Base-by-base conservation (phyloP, 2,797 vertebrate genomes). In the Meda fulgida region DNA sequence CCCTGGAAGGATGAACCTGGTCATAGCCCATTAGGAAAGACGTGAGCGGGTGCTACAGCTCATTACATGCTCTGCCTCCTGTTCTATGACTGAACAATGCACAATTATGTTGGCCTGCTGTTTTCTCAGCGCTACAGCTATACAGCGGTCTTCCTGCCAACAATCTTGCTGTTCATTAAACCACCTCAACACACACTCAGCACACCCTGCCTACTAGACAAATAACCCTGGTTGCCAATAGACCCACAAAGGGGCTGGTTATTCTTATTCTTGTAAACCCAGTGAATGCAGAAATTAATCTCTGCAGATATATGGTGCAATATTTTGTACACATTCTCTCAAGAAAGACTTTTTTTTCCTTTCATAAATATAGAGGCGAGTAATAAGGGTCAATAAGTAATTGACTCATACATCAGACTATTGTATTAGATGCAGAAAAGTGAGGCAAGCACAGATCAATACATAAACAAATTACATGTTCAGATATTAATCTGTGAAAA, bases 11-110 rank as follows among this genome's bases (percentile, higher is more conserved):
- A 90, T 90, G 87, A 67, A 89, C 89, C 93, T 77, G 90, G 94
- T 94, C 93, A 95, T 92, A 95, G 92, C 89, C 94, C 94, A 95
- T 96, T 94, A 95, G 92, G 91, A 93, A 89, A 90, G 92, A 92
- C 89, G 92, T 48, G 91, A 93, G 91, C 91, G 92, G 93, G 92
- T 84, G 93, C 94, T 94, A 91, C 93, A 94, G 93, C 94, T 95
- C 94, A 95, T 96, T 96, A 95, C 94, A 94, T 93, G 94, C 93
- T 93, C 92, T 93, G 93, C 93, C 93, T 95, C 93, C 93, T 94
- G 87, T 93, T 94, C 92, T 94, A 92, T 90, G 91, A 93, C 94
- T 93, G 93, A 95, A 95, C 94, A 95, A 95, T 94, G 94, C 93
- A 92, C 95, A 94, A 95, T 95, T 94, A 95, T 89, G 84, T 91